These are phyloP conservation scores for Pyxicephalus adspersus DNA, from an alignment of 2,113 vertebrate genomes.

Conservation along the genomic window DNA sequence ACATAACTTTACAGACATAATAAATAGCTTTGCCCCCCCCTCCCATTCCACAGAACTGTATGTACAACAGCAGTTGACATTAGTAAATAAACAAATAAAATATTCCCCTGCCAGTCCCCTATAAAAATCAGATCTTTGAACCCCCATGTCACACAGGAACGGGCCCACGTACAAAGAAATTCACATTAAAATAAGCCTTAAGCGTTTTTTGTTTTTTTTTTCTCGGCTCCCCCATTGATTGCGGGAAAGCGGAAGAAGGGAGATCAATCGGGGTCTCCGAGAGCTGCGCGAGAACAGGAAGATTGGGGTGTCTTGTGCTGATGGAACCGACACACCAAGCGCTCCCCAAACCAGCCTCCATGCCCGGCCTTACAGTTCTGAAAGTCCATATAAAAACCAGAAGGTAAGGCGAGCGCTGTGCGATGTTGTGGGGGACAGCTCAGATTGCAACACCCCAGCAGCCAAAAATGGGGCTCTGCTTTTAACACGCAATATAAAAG, in stretches of 20 bases:
- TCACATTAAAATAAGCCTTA: slow-evolving; percentile 25
- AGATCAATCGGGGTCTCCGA: no score
- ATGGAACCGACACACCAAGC: no score
- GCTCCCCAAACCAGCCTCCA: no score
- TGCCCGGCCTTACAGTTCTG: no score
- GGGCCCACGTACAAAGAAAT: slow-evolving; percentile 21
- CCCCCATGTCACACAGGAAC: slow-evolving; percentile 68
- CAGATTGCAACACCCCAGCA: neutral
- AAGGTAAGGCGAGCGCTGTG: neutral
- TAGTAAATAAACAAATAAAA: slow-evolving; percentile 69
- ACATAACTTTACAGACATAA: slow-evolving; percentile 89
- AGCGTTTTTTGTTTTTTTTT: neutral
- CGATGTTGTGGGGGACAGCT: neutral
- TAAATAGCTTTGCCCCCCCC: slow-evolving; percentile 84
- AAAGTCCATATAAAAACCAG: slow-evolving; percentile 7
- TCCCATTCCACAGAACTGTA: slow-evolving; percentile 82
- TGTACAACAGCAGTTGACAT: slow-evolving; percentile 86
- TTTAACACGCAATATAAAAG: neutral
- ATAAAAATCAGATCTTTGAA: slow-evolving; percentile 60
- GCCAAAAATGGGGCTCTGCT: neutral
- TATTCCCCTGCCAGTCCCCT: slow-evolving; percentile 61
- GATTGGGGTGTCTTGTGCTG: no score
- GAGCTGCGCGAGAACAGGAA: no score
- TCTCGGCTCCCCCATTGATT: no score
- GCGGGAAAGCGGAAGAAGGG: no score